Evolutionary conservation across 30 jellyfish, hydroid and myxozoan species (phyloP).

Genomic region (Hydractinia symbiolongicarpus): DNA sequence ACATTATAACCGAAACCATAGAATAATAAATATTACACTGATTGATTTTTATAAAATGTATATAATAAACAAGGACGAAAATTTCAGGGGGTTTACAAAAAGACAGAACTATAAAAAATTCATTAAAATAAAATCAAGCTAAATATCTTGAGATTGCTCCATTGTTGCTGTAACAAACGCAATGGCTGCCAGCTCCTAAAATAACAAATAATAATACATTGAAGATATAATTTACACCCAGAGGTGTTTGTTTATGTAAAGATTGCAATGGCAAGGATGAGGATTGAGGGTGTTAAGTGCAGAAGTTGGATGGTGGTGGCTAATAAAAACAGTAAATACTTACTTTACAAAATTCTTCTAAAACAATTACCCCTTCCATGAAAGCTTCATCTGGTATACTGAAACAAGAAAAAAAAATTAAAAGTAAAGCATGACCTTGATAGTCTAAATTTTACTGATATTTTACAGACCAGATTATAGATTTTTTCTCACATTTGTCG

Average conservation of each 20-base stretch:
- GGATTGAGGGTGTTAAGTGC: no score
- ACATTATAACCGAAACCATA: no score
- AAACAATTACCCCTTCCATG: conserved; percentile 69
- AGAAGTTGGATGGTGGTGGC: no score
- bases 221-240: background rate
- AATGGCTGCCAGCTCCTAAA: conserved; percentile 87
- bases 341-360: conserved; percentile 96
- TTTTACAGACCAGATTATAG: no score
- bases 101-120: background rate
- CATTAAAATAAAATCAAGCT: background rate
- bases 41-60: background rate
- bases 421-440: no score
- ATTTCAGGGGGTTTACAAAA: background rate
- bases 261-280: no score
- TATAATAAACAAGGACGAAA: background rate
- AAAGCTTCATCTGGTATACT: conserved; percentile 59
- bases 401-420: background rate
- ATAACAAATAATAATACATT: background rate
- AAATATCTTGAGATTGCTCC: conserved; percentile 17
- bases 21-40: no score
- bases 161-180: conserved; percentile 80
- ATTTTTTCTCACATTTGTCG: no score
- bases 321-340: background rate
- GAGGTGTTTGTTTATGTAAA: no score
- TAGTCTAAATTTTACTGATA: no score